These are phyloP conservation scores for Diploscapter pachys DNA, from an alignment of 1,140 invertebrate genomes.

Conservation along the genomic window DNA sequence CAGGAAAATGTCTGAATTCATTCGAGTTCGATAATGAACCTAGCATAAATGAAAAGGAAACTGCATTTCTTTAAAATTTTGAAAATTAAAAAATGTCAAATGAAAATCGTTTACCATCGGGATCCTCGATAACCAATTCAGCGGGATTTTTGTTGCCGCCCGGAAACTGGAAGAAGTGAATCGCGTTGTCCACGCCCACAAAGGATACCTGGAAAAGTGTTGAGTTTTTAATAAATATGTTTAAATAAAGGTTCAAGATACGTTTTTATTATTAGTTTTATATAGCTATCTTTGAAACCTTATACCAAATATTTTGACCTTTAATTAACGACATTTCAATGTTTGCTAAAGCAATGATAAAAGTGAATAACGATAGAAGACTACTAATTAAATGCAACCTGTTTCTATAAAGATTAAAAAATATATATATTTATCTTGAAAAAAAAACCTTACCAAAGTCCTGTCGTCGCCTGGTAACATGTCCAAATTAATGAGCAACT, in stretches of 20 bases:
- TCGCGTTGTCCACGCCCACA: slow-evolving; percentile 81
- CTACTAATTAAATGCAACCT: no score
- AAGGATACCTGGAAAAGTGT: slow-evolving; percentile 63
- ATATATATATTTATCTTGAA: not conserved
- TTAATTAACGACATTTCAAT: no score
- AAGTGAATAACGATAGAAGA: no score
- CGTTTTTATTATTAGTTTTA: no score
- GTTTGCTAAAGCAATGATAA: no score
- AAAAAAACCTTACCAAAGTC: slow-evolving; percentile 73
- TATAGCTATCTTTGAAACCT: no score
- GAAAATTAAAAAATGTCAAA: slow-evolving; percentile 43
- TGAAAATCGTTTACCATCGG: slow-evolving; percentile 71
- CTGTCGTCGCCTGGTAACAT: slow-evolving; percentile 86
- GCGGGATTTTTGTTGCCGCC: slow-evolving; percentile 81
- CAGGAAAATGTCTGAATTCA: slow-evolving; percentile 63
- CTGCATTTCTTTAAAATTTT: no score
- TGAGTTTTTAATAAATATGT: not conserved
- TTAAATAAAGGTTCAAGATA: no score
- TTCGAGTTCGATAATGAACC: slow-evolving; percentile 33
- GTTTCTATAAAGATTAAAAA: no score
- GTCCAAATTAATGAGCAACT: slow-evolving; percentile 76
- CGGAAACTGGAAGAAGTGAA: slow-evolving; percentile 90
- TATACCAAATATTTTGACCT: no score
- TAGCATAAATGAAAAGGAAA: no score
- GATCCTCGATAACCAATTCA: slow-evolving; percentile 85